Conservation (phyloP, 2,113 vertebrate genomes). For the Dasyornis broadbenti region DNA sequence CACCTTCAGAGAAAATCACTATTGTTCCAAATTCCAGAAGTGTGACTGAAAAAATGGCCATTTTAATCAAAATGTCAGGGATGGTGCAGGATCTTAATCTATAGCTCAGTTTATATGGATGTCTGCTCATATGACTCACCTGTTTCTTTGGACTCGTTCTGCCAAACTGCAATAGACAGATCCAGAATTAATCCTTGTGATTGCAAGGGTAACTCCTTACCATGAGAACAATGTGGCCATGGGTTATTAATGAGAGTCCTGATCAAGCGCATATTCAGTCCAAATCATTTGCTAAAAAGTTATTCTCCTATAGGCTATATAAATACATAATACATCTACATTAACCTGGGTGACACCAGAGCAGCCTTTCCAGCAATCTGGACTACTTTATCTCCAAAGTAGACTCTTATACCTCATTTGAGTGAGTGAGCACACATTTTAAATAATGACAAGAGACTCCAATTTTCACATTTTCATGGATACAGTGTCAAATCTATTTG, state of each 20-base stretch:
- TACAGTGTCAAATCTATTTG: conserved; percentile 62
- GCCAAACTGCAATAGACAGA: not conserved
- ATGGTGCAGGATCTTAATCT: not conserved
- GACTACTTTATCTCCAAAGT: conserved; percentile 51
- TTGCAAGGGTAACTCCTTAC: conserved; percentile 2
- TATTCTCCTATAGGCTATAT: conserved; percentile 54
- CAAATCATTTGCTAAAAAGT: conserved; percentile 44
- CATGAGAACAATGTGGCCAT: not conserved
- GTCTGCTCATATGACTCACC: not conserved
- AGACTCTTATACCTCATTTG: conserved; percentile 48
- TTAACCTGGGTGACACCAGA: conserved; percentile 61
- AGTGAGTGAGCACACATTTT: conserved; percentile 46
- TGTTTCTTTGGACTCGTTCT: not conserved
- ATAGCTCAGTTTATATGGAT: not conserved
- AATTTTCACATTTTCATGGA: conserved; percentile 55
- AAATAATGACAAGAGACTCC: conserved; percentile 48
- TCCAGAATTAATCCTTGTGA: conserved; percentile 32
- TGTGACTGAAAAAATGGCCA: not conserved
- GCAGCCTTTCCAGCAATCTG: conserved; percentile 48
- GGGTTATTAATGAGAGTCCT: conserved; percentile 44
- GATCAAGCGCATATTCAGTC: conserved; percentile 53
- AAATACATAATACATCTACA: conserved; percentile 62
- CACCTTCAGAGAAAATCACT: not conserved
- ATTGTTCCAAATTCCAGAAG: not conserved
- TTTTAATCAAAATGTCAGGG: not conserved